Base-by-base conservation (phyloP, 1,140 invertebrate genomes). In the Temnothorax longispinosus region DNA sequence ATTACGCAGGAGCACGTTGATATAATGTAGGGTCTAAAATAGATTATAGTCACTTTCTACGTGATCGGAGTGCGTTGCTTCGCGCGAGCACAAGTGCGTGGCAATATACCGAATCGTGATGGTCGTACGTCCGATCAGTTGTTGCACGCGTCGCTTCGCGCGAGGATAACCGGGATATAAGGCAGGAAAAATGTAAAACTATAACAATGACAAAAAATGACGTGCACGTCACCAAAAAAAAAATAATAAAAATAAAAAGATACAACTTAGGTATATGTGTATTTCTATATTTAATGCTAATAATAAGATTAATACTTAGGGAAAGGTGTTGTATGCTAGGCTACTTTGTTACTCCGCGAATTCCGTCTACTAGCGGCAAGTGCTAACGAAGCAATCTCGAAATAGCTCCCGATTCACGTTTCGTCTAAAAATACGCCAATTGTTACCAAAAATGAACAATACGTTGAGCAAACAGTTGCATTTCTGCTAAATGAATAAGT, bases 191-290 rank as follows among this genome's bases (percentile, higher is more conserved):
- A 41, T 6, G 38, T 3, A 3, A 41, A 18, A 71, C 32, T 54
- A 54, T 54, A 54, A 52, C 10, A 76, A 75, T 60, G 11, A 54
- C 3, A 2, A 54, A 84, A 85, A 62, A 77, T 64, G 74, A 76
- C 72, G 47, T 64, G 60, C 38, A 78, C 50, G 75, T 56, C 58
- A 54, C 41, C 27, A 35, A 76, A 85, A 85, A 85, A 85, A 75
- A 76, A 52, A 18, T n/a, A 27, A 27, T 1, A 27, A 27, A 27
- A 27, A 27, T 27, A 72, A 10, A 35, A 6, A 54, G 15, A 8
- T 50, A 80, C 64, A 64, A 8, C n/a, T 86, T 86, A 65, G n/a
- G 21, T 77, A n/a, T 65, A 62, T 77, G 38, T 41, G 38, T 41
- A 41, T 6, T 41, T 5, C 38, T 41, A 41, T 38, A 44, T 67